Evolutionary conservation across 2,113 vertebrate genomes (phyloP), one percentile per base, ranked within the genome.

Genomic region (Suricata suricatta): DNA sequence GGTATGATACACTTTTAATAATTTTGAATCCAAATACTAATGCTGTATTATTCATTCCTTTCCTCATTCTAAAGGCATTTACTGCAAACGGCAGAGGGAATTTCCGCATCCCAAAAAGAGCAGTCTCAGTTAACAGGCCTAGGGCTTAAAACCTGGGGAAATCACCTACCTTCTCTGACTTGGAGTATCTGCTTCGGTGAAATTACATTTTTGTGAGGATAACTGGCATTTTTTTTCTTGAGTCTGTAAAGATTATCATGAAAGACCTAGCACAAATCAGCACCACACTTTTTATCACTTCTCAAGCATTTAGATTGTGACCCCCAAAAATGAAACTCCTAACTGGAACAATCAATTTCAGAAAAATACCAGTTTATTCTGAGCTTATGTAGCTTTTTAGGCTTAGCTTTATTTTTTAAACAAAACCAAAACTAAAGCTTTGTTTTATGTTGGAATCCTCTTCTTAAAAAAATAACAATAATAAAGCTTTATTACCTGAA

Each of bases 321-420:
- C 19, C 71, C 25, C 71, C 13, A 60, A 90, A 29, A 68, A 82
- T 50, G 76, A 95, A 95, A 90, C 38, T 86, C 29, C 15, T 19
- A 52, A 64, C 9, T n/a, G 72, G 12, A 63, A 33, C 14, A 27
- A 33, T 94, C 66, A 52, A 76, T 77, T 88, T 84, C 80, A 88
- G 72, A 93, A 83, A 90, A 96, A 23, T 38, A 63, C 25, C 21
- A 52, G 9, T 57, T 52, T 54, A 52, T 6, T 76, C 17, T 38
- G 14, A 66, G 21, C 54, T 33, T 52, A 19, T 29, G 33, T 14
- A 7, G 17, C 38, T 88, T 84, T 90, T 95, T 63, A 76, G 44
- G 86, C 14, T 90, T n/a, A 74, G 10, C 33, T 54, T 82, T 81
- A 41, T 74, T 93, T 90, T 77, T 84, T 13, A 97, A 93, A 81